phyloP scores from a whole-genome alignment of 2,113 vertebrate genomes.

The Puntigrus tetrazona region DNA sequence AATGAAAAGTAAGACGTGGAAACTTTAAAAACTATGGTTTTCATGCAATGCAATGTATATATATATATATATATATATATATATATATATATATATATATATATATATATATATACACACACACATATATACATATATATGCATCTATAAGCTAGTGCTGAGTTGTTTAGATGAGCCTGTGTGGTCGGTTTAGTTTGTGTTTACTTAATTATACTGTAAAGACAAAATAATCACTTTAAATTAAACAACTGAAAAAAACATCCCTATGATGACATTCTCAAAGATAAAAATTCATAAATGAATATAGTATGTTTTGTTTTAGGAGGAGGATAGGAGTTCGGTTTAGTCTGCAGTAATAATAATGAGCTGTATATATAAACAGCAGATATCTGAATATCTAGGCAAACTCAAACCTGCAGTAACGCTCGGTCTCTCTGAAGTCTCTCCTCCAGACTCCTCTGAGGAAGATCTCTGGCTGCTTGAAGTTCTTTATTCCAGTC shows the following conservation, averaged over 20 bases:
- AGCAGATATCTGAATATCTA: neutral
- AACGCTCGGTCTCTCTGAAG: constrained; percentile 74
- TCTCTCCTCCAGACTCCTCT: constrained; percentile 72
- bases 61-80: too few relatives aligned
- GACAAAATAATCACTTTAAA: neutral
- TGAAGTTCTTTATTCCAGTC: constrained; percentile 87
- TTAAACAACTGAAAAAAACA: neutral
- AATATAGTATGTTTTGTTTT: neutral
- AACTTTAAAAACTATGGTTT: too few relatives aligned
- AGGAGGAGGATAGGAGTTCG: neutral
- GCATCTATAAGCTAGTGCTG: too few relatives aligned
- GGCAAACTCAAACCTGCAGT: constrained; percentile 71
- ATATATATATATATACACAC: too few relatives aligned
- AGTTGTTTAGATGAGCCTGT: neutral
- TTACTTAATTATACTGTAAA: neutral
- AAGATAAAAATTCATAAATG: neutral
- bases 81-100: too few relatives aligned
- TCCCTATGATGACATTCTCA: neutral
- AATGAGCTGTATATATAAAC: neutral
- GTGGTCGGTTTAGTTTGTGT: neutral
- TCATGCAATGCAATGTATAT: too few relatives aligned
- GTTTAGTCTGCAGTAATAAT: neutral
- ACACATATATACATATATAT: too few relatives aligned
- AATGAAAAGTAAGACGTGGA: too few relatives aligned
- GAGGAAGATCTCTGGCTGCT: constrained; percentile 76